These are phyloP conservation scores for Danio kyathit DNA, from an alignment of 2,797 vertebrate species.

Conservation along the genomic window DNA sequence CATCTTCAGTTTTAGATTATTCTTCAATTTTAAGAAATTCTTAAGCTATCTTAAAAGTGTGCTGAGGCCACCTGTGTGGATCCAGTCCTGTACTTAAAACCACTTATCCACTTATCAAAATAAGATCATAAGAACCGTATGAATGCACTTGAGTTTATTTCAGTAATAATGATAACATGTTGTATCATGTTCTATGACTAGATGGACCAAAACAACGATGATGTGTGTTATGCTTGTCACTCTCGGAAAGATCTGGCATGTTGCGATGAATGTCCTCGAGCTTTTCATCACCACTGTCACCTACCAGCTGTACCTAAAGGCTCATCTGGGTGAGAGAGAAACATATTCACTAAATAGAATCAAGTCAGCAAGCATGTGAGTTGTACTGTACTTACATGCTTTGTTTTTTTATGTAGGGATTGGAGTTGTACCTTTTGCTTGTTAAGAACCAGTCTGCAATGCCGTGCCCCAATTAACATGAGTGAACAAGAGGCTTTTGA, in stretches of 20 bases:
- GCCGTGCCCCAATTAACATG: slow-evolving; percentile 50
- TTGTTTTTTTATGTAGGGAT: slow-evolving; percentile 64
- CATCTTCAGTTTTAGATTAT: too few relatives aligned
- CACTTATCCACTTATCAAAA: too few relatives aligned
- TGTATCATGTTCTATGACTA: slow-evolving; percentile 52
- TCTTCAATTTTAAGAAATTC: too few relatives aligned
- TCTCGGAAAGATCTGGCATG: slow-evolving; percentile 50
- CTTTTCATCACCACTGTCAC: slow-evolving; percentile 77
- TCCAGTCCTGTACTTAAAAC: too few relatives aligned
- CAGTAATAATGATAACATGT: neutral
- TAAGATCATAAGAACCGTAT: too few relatives aligned
- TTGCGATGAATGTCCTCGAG: slow-evolving; percentile 75
- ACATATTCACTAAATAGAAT: too few relatives aligned
- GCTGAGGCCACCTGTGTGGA: too few relatives aligned
- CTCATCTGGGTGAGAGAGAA: slow-evolving; percentile 61
- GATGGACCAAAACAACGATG: slow-evolving; percentile 73
- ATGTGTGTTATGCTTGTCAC: slow-evolving; percentile 72
- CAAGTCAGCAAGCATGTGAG: too few relatives aligned
- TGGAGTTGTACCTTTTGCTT: slow-evolving; percentile 79
- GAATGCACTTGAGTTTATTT: neutral
- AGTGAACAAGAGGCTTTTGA: slow-evolving; percentile 44
- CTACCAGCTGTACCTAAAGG: slow-evolving; percentile 62
- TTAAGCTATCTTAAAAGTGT: too few relatives aligned
- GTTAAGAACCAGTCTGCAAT: slow-evolving; percentile 47
- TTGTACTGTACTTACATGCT: slow-evolving; percentile 24